Evolutionary conservation across 2,888 invertebrate species (phyloP), one percentile per base, ranked within the genome.

Genomic region (Drosophila pegasa): DNA sequence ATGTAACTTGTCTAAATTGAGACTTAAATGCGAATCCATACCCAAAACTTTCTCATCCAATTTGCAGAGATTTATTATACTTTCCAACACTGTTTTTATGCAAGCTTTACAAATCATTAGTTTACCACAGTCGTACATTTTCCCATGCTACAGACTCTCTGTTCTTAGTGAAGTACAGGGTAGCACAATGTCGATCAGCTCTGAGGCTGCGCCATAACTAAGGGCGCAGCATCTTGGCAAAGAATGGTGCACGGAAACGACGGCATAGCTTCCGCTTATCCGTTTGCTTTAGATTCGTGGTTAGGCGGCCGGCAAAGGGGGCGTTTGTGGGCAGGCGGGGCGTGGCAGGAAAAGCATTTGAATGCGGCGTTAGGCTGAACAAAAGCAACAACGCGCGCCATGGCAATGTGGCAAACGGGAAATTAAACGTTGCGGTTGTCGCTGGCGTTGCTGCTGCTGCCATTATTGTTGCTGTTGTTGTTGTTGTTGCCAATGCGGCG

Each of bases 261-360:
- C 66, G 75, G 87, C 84, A 80, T 58, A 52, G 64, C 68, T 83
- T 85, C 88, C 88, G 83, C 60, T 74, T 35, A 66, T 38, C 38
- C 67, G 63, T 68, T 73, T 57, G 71, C 65, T 59, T 62, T 63
- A 51, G 69, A 37, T 59, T 37, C 14, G 60, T 40, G 40, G 57
- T 27, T 40, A 8, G 59, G 40, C 20, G 55, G 25, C 12, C 14
- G 16, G 22, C 7, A 22, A 22, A 40, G 16, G 16, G 16, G 31
- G 40, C 5, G 35, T 31, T 16, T 27, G 45, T 18, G 38, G 20
- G 35, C 14, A 20, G 50, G n/a, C 20, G 31, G 20, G 22, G 50
- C n/a, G 35, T 31, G 50, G 35, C 22, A 50, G 78, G 77, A 69
- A 66, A 63, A 59, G 58, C 31, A 64, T 62, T 73, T 86, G 56